Evolutionary conservation across 2,888 invertebrate species (phyloP).

Genomic region (Apamea monoglypha): DNA sequence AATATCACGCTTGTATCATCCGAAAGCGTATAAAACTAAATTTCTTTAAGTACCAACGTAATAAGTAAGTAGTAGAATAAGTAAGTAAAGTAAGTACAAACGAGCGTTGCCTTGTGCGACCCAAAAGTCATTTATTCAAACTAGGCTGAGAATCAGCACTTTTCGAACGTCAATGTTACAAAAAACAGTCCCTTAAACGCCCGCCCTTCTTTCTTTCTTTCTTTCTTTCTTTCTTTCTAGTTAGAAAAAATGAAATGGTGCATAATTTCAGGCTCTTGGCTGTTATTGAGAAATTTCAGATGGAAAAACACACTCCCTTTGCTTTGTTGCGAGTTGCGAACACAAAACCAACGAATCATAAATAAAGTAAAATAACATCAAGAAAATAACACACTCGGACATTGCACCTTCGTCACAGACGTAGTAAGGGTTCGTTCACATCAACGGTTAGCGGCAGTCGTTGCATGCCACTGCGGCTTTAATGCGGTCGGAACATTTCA

Average conservation of each 20-base stretch:
- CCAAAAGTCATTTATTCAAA: too few relatives aligned
- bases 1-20: neutral
- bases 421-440: conserved; percentile 28
- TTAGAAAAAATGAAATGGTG: neutral
- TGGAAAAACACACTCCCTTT: too few relatives aligned
- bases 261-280: neutral
- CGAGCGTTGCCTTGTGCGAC: neutral
- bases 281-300: neutral
- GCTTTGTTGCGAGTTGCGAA: too few relatives aligned
- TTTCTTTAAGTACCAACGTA: neutral
- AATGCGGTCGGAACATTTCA: conserved; percentile 24
- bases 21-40: neutral
- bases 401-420: neutral
- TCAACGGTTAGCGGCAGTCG: neutral
- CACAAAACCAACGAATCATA: neutral
- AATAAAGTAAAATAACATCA: neutral
- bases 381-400: neutral
- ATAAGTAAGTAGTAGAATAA: neutral
- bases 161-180: too few relatives aligned
- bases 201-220: too few relatives aligned
- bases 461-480: conserved; percentile 47
- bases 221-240: too few relatives aligned
- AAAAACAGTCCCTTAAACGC: too few relatives aligned
- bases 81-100: too few relatives aligned
- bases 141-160: too few relatives aligned